phyloP scores from a whole-genome alignment of 2,113 vertebrate species.

The Anthoscopus minutus region DNA sequence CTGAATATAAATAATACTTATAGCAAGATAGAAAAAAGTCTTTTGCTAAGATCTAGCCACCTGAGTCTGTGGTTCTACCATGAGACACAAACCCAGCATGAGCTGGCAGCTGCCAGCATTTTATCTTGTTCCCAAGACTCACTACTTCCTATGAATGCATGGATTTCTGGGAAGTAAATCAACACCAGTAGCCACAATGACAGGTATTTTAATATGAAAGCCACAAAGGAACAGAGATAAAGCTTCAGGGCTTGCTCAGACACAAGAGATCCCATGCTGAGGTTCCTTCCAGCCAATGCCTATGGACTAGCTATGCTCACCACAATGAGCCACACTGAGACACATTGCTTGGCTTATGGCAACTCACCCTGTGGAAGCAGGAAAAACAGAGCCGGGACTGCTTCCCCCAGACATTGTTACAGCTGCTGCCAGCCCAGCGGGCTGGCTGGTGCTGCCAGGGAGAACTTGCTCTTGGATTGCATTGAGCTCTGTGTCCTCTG shows the following conservation, averaged over 20 bases:
- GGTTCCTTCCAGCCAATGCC: not conserved
- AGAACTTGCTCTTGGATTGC: not conserved
- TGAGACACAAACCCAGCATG: accelerated
- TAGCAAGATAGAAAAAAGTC: not conserved
- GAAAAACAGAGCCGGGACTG: not conserved
- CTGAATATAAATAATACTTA: not conserved
- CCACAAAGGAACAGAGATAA: not conserved
- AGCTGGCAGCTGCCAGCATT: not conserved
- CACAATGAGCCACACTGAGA: accelerated
- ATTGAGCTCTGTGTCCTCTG: not conserved
- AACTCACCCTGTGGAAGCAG: not conserved
- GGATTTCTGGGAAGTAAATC: not conserved
- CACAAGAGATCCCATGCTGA: not conserved
- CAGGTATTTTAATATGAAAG: not conserved
- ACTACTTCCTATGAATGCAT: not conserved
- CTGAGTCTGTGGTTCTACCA: not conserved
- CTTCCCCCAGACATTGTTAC: not conserved
- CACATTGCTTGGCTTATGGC: not conserved
- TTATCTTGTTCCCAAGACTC: not conserved
- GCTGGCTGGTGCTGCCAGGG: not conserved
- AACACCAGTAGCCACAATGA: not conserved
- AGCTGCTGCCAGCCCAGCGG: not conserved
- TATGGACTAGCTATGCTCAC: not conserved
- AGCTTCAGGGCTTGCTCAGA: not conserved
- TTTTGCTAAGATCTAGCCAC: not conserved